Evolutionary conservation across 2,113 vertebrate species (phyloP).

Genomic region (Corythoichthys intestinalis): DNA sequence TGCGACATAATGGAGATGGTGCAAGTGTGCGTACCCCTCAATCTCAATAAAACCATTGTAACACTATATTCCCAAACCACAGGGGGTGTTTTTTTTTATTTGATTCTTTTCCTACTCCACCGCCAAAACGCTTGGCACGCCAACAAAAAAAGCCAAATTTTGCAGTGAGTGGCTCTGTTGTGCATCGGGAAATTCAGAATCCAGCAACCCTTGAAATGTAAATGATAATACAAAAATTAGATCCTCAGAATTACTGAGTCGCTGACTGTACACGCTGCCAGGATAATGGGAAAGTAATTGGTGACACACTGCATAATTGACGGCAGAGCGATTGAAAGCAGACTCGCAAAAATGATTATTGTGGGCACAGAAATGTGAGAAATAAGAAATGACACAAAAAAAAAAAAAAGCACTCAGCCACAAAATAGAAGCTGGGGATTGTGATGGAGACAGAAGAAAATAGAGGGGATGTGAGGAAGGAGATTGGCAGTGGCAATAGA

Average conservation of each 20-base stretch:
- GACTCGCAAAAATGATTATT: conserved; percentile 51
- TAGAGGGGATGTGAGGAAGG: conserved; percentile 30
- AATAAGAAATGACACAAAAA: conserved; percentile 20
- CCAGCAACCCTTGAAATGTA: conserved; percentile 45
- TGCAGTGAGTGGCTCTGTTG: conserved; percentile 33
- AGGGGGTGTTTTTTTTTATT: conserved; percentile 44
- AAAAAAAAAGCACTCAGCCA: conserved; percentile 28
- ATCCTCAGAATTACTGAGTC: conserved; percentile 40
- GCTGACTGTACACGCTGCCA: conserved; percentile 35
- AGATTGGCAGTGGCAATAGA: conserved; percentile 53
- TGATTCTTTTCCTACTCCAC: conserved; percentile 45
- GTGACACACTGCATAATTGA: conserved; percentile 53
- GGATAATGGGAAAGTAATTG: conserved; percentile 61
- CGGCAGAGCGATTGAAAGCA: conserved; percentile 36
- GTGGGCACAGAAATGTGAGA: conserved; percentile 36
- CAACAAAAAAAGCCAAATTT: conserved; percentile 38
- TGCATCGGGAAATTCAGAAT: conserved; percentile 29
- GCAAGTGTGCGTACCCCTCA: conserved; percentile 41
- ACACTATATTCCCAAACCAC: conserved; percentile 45
- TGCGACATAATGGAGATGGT: conserved; percentile 48
- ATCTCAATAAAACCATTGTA: conserved; percentile 55
- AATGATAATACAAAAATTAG: conserved; percentile 28
- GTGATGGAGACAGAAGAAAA: conserved; percentile 49
- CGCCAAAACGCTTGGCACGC: conserved; percentile 37
- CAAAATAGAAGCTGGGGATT: conserved; percentile 33